phyloP scores from a whole-genome alignment of 2,888 invertebrate genomes.

The Priocnemis perturbator region DNA sequence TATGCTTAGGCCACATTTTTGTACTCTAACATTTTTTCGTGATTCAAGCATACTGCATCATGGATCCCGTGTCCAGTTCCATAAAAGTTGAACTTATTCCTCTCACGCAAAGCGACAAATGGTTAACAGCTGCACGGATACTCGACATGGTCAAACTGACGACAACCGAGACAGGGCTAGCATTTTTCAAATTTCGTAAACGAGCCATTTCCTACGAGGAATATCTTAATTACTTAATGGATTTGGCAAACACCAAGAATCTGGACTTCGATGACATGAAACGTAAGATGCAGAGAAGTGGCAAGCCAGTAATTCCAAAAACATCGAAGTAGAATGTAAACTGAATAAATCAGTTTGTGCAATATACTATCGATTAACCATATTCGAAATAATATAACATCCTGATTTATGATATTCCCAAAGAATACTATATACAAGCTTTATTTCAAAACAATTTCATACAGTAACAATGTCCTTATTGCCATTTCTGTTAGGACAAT shows the following conservation, averaged over 20 bases:
- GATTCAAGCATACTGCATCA: constrained; percentile 58
- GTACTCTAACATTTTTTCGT: no score
- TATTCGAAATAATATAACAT: constrained; percentile 12
- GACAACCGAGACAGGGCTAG: constrained; percentile 62
- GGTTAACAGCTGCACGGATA: constrained; percentile 60
- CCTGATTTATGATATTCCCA: background rate
- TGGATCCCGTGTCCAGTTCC: constrained; percentile 58
- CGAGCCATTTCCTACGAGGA: constrained; percentile 62
- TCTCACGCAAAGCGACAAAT: constrained; percentile 63
- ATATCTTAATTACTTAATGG: constrained; percentile 57
- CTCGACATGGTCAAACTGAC: constrained; percentile 61
- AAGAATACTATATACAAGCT: no score
- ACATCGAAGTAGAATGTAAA: background rate
- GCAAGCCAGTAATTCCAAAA: constrained; percentile 44
- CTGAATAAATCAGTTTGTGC: no score
- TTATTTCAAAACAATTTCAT: constrained; percentile 10
- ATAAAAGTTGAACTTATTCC: constrained; percentile 55
- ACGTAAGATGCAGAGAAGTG: constrained; percentile 55
- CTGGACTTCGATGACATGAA: constrained; percentile 57
- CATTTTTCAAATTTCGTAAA: constrained; percentile 66
- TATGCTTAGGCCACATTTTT: no score
- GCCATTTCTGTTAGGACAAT: no score
- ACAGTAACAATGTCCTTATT: no score
- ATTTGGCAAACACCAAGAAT: constrained; percentile 51
- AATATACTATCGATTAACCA: no score